phyloP scores from a whole-genome alignment of 2,888 invertebrate genomes.

The Ectemnius lituratus region DNA sequence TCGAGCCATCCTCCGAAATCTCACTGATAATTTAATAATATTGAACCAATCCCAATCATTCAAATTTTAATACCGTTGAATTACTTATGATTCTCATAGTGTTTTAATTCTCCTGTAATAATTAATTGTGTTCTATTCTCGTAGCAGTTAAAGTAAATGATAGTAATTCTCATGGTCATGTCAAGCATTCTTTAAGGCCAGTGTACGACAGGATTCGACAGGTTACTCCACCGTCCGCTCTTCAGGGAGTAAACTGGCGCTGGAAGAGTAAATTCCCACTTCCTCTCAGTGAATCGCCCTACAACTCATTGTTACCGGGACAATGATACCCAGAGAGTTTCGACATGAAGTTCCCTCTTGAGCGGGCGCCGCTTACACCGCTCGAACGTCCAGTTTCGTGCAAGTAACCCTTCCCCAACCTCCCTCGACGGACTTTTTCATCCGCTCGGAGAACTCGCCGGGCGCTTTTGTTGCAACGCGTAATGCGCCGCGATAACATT shows the following conservation, averaged over 20 bases:
- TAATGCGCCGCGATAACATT: constrained; percentile 31
- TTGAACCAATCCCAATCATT: no score
- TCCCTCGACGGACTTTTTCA: constrained; percentile 9
- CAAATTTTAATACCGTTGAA: no score
- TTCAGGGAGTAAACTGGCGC: background rate
- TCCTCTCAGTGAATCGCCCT: constrained; percentile 35
- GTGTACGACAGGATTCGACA: no score
- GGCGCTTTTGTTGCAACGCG: constrained; percentile 30
- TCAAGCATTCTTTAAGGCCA: no score
- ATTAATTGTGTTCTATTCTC: no score
- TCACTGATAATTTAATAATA: no score
- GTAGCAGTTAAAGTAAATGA: no score
- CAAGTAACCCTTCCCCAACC: constrained; percentile 16
- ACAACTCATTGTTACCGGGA: constrained; percentile 42
- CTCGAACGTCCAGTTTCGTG: constrained; percentile 13
- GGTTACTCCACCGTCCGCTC: constrained; percentile 27
- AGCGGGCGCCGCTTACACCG: background rate
- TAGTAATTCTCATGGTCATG: no score
- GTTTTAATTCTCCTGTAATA: no score
- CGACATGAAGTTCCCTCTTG: constrained; percentile 7
- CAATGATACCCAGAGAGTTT: constrained; percentile 34
- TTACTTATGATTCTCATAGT: no score
- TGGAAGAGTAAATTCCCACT: constrained; percentile 53
- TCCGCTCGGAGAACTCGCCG: constrained; percentile 1
- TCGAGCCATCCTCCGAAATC: no score